Evolutionary conservation across 2,113 vertebrate species (phyloP).

Genomic region (Bambusicola thoracicus): DNA sequence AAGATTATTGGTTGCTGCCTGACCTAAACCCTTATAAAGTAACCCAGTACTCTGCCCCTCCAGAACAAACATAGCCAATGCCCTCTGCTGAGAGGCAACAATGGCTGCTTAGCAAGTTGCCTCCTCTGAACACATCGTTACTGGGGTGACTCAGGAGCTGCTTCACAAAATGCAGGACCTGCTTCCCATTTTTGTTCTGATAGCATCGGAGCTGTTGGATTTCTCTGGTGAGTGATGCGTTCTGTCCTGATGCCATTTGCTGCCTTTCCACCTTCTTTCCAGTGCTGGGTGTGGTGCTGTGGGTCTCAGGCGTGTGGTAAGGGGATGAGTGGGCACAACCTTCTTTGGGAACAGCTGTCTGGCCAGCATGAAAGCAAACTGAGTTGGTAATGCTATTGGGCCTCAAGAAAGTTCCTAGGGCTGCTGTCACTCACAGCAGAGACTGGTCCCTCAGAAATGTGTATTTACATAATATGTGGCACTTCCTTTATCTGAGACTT

Average conservation of each 20-base stretch:
- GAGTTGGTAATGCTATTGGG: neutral
- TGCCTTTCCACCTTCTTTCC: neutral
- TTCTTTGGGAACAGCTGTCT: neutral
- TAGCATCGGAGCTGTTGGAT: neutral
- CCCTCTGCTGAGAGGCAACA: neutral
- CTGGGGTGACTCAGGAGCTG: neutral
- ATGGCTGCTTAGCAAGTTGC: neutral
- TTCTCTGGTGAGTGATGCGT: constrained; percentile 21
- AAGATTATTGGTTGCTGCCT: constrained; percentile 17
- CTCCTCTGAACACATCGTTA: accelerated
- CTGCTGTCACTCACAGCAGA: neutral
- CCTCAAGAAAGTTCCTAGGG: neutral
- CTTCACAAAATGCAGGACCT: neutral
- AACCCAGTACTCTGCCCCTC: neutral
- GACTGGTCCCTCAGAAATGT: neutral
- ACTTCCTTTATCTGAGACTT: neutral
- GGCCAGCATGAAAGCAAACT: accelerated
- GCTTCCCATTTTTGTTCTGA: constrained; percentile 8
- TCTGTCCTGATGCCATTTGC: neutral
- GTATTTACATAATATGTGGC: neutral
- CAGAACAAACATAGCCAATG: neutral
- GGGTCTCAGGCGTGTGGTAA: neutral
- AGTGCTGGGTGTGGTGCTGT: accelerated
- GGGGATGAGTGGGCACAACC: neutral
- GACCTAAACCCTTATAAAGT: constrained; percentile 29